Evolutionary conservation across 2,888 invertebrate genomes (phyloP).

Genomic region (Stictocephala bisonia): DNA sequence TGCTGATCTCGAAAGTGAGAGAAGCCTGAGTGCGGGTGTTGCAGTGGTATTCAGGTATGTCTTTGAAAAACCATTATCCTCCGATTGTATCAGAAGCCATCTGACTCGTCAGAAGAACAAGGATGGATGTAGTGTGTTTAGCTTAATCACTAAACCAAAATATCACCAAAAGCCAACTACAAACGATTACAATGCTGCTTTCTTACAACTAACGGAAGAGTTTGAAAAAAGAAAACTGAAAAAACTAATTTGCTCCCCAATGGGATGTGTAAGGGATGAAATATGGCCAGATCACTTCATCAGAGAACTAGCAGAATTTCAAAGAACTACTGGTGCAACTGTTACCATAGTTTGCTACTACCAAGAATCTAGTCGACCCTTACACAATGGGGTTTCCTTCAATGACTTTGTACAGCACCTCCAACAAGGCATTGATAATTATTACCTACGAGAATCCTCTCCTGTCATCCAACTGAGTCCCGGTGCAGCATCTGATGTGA

Average conservation of each 20-base stretch:
- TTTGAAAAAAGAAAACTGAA: conserved; percentile 15
- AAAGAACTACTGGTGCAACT: not conserved
- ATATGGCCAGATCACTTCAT: conserved; percentile 15
- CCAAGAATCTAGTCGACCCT: not conserved
- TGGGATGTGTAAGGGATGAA: conserved; percentile 10
- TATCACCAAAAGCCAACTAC: not conserved
- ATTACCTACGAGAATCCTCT: too few species aligned
- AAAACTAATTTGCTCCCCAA: conserved; percentile 12
- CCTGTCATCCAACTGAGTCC: too few species aligned
- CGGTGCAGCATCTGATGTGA: too few species aligned
- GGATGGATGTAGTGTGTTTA: not conserved
- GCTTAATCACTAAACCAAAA: not conserved
- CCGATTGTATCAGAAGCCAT: not conserved
- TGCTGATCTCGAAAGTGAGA: too few species aligned
- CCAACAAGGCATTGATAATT: not conserved
- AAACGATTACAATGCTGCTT: not conserved
- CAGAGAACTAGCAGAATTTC: not conserved
- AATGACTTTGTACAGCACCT: conserved; percentile 8
- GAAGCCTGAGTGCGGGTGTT: not conserved
- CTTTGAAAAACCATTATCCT: not conserved
- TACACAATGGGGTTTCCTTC: conserved; percentile 7
- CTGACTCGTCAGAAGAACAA: not conserved
- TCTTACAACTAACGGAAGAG: not conserved
- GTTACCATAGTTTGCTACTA: conserved; percentile 11
- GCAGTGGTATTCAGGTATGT: not conserved